Conservation (phyloP, 2,113 vertebrate species). For the Rhegmatorhina hoffmannsi region DNA sequence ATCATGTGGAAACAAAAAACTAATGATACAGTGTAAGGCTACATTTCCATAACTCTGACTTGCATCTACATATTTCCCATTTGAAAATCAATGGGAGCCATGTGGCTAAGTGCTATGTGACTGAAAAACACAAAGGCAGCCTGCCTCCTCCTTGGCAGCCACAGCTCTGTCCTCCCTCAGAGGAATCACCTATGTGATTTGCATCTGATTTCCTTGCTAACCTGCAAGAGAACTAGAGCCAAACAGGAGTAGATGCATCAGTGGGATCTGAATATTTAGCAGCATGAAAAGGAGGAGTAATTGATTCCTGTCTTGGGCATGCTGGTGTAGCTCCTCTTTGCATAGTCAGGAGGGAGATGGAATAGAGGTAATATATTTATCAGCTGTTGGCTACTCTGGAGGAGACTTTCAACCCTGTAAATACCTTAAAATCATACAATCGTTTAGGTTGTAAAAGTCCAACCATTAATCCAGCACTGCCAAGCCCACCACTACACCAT, state of each 20-base stretch:
- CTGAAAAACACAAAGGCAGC: not conserved
- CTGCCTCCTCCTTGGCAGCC: constrained; percentile 43
- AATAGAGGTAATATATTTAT: not conserved
- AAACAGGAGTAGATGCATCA: constrained; percentile 25
- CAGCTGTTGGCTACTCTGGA: not conserved
- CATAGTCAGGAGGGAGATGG: not conserved
- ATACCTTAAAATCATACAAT: not conserved
- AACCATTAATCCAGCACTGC: not conserved
- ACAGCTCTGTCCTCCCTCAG: not conserved
- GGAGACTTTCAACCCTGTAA: not conserved
- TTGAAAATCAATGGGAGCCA: constrained; percentile 48
- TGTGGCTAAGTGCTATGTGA: constrained; percentile 14
- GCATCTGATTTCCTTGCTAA: constrained; percentile 49
- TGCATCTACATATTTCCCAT: constrained; percentile 51
- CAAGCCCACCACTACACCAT: not conserved
- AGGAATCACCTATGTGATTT: constrained; percentile 53
- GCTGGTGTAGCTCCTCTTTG: not conserved
- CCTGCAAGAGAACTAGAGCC: not conserved
- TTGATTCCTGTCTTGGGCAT: not conserved
- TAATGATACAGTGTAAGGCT: constrained; percentile 66
- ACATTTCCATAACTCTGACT: constrained; percentile 59
- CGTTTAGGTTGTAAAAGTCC: not conserved
- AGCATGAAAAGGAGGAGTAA: not conserved
- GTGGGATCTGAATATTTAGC: constrained; percentile 30
- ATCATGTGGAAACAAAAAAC: constrained; percentile 63